These are phyloP conservation scores for Indicator indicator DNA, from an alignment of 2,113 vertebrate genomes.

Conservation along the genomic window DNA sequence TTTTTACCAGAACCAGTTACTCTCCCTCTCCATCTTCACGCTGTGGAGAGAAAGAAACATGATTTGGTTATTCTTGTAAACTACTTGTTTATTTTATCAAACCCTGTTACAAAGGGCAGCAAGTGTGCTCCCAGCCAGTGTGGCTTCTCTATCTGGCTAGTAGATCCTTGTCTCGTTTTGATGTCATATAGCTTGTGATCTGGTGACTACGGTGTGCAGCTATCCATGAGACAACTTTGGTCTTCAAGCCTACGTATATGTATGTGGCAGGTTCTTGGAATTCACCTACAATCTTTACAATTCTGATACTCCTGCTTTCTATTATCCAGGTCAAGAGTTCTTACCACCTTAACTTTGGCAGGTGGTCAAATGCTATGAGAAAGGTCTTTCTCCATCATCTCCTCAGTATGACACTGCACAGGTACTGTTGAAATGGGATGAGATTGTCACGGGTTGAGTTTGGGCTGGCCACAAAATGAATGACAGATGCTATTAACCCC, in stretches of 20 bases:
- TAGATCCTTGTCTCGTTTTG: neutral
- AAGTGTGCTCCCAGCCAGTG: rapidly evolving
- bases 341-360: neutral
- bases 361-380: neutral
- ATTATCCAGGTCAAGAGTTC: neutral
- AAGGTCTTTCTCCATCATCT: neutral
- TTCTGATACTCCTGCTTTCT: neutral
- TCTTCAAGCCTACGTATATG: neutral
- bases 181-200: neutral
- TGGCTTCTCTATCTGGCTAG: neutral
- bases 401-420: neutral
- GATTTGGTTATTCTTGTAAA: neutral
- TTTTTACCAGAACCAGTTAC: neutral
- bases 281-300: neutral
- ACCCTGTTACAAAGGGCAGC: neutral
- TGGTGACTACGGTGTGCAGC: neutral
- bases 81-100: neutral
- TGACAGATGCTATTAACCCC: neutral
- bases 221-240: neutral
- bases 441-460: neutral
- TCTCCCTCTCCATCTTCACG: neutral
- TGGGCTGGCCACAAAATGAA: neutral
- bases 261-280: neutral
- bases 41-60: neutral
- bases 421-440: neutral